Evolutionary conservation across 2,888 invertebrate species (phyloP), one percentile per base, ranked within the genome.

Genomic region (Pachliopta kotzebuea): DNA sequence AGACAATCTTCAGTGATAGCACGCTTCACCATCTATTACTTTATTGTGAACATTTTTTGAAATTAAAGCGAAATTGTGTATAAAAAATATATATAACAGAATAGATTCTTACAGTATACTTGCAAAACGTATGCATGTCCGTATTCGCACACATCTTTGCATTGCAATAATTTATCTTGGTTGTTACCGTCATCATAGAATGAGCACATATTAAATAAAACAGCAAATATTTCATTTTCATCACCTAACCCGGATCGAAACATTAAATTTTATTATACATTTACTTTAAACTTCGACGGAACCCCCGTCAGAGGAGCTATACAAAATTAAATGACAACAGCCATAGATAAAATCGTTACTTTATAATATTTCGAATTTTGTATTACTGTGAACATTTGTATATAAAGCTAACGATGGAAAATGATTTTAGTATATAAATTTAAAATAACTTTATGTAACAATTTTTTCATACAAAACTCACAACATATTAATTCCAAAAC

Each of bases 51-150:
- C n/a, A n/a, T n/a, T n/a, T n/a, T 37, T 4, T 37, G 3, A 11
- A 11, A 14, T 37, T 11, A 37, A 11, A 37, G 31, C 14, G 14
- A 37, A 37, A 37, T 14, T 37, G 37, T 37, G 14, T 14, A 37
- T 37, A 37, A 37, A 37, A 11, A 14, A 37, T 37, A n/a, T 45
- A 7, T n/a, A 17, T 14, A 2, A 18, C 42, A n/a, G n/a, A 45
- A n/a, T 20, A 9, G 3, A 52, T 23, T 82, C 87, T 81, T 66
- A 89, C 90, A 58, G 76, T 69, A 68, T 76, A 90, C 70, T 79
- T 80, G 67, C 90, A 90, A 67, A 88, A 83, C 0, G 89, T 90
- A 66, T 90, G 90, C 0, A 73, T 68, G 52, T 87, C 73, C 1
- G 80, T 78, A 59, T 80, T 75, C 0, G 71, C 82, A 66, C 90